phyloP scores from a whole-genome alignment of 1,140 invertebrate species.

The Piezodorus guildinii region DNA sequence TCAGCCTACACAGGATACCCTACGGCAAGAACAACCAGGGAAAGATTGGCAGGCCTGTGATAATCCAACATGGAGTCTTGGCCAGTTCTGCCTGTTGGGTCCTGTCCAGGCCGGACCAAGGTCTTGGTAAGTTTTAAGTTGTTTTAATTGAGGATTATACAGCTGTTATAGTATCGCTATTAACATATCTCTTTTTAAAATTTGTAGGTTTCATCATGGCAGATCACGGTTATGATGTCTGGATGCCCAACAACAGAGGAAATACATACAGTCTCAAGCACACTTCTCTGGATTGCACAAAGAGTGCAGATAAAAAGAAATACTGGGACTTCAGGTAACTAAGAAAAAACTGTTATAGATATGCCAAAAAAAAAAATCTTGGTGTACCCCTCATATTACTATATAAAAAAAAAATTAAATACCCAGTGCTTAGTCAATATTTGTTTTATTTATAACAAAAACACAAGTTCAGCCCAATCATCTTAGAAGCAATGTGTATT shows the following conservation, averaged over 20 bases:
- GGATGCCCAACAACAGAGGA: constrained; percentile 57
- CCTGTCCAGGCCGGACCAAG: constrained; percentile 43
- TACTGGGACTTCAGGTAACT: constrained; percentile 61
- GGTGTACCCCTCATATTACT: too few relatives aligned
- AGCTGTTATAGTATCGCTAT: neutral
- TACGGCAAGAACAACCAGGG: neutral
- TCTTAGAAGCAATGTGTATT: too few relatives aligned
- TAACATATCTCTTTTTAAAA: too few relatives aligned
- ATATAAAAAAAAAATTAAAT: too few relatives aligned
- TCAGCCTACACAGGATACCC: too few relatives aligned
- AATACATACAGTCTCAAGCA: constrained; percentile 48
- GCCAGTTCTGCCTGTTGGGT: constrained; percentile 46
- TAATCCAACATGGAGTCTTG: constrained; percentile 61
- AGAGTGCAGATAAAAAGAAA: constrained; percentile 24
- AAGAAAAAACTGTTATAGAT: too few relatives aligned
- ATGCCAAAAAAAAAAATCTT: too few relatives aligned
- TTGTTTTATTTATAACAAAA: too few relatives aligned
- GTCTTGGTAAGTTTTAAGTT: neutral
- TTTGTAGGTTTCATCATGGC: constrained; percentile 48
- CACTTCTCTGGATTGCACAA: constrained; percentile 32
- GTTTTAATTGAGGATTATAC: too few relatives aligned
- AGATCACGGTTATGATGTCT: constrained; percentile 65
- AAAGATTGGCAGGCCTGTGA: constrained; percentile 38
- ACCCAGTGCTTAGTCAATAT: too few relatives aligned
- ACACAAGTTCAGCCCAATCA: too few relatives aligned